These are phyloP conservation scores for Pteropus alecto DNA, from an alignment of 2,113 vertebrate species.

Conservation along the genomic window DNA sequence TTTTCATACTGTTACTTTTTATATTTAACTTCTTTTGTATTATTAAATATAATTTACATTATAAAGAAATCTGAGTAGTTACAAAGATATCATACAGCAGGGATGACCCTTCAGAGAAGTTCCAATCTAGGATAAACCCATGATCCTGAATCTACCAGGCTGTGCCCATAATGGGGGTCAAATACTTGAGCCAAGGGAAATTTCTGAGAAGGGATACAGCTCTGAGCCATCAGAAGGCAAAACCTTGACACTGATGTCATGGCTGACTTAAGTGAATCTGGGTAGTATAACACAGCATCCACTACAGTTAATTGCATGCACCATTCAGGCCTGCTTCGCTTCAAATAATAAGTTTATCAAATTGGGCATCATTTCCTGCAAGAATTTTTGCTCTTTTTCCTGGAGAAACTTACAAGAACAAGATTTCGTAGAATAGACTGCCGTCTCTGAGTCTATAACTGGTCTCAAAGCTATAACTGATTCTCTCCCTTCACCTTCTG, in stretches of 20 bases:
- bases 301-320: not conserved
- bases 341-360: not conserved
- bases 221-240: not conserved
- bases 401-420: not conserved
- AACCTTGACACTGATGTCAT: not conserved
- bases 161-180: not conserved
- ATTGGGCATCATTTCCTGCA: not conserved
- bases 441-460: not conserved
- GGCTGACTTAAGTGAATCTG: not conserved
- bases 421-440: not conserved
- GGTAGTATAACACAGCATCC: not conserved
- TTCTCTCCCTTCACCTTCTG: not conserved
- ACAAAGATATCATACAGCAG: not conserved
- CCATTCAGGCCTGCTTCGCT: not conserved
- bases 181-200: not conserved
- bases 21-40: not conserved
- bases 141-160: not conserved
- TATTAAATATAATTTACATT: not conserved
- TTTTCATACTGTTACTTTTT: not conserved
- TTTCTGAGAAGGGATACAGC: not conserved
- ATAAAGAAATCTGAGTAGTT: not conserved
- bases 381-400: not conserved
- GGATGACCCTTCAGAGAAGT: not conserved
- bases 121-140: not conserved
- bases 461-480: not conserved